Conservation (phyloP, 2,888 invertebrate species). For the Spilosoma lubricipeda region DNA sequence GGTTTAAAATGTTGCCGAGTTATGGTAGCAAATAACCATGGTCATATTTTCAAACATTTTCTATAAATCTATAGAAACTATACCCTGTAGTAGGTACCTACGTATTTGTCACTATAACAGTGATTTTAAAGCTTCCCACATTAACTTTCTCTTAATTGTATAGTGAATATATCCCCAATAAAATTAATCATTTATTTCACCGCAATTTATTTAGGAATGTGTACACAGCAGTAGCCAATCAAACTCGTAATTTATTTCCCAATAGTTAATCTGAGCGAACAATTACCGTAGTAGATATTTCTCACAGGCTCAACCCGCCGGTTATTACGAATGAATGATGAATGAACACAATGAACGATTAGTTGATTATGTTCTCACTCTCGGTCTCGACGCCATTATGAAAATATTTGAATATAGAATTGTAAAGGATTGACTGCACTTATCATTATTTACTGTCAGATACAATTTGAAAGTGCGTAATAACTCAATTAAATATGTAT, state of each 20-base stretch:
- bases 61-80: too few species aligned
- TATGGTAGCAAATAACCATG: too few species aligned
- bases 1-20: too few species aligned
- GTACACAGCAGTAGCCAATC: background rate
- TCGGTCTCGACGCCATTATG: conserved; percentile 15
- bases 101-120: too few species aligned
- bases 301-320: background rate
- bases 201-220: conserved; percentile 5
- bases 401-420: conserved; percentile 17
- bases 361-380: conserved; percentile 29
- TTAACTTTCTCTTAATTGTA: too few species aligned
- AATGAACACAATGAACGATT: conserved; percentile 29
- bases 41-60: too few species aligned
- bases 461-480: background rate
- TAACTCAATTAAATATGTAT: too few species aligned
- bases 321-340: conserved; percentile 13
- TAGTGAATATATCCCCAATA: background rate
- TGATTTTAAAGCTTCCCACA: too few species aligned
- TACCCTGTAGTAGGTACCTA: too few species aligned
- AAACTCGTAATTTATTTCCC: conserved; percentile 3
- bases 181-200: background rate
- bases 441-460: background rate
- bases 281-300: background rate
- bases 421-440: conserved; percentile 12
- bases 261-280: conserved; percentile 3